Evolutionary conservation across 2,797 vertebrate species (phyloP), one percentile per base, ranked within the genome.

Genomic region (Gambelia wislizenii): DNA sequence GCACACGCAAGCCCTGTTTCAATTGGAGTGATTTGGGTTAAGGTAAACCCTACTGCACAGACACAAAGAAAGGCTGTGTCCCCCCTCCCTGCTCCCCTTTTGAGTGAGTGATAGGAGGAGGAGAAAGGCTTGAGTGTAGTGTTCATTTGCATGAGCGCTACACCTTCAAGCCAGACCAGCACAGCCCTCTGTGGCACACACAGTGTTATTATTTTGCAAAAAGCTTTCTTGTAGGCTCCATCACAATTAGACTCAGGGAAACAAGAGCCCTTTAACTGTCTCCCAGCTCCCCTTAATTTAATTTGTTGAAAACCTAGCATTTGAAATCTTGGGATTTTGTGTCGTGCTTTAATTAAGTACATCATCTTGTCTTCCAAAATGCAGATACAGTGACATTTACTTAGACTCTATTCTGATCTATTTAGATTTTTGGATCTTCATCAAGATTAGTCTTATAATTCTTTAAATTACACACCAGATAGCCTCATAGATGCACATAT

Each of bases 141-240:
- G 64, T 87, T 95, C 87, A 90, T 84, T 75, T 92, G 90, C 93
- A 96, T 94, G 75, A 91, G 87, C 36, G 90, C 93, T 90, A 82
- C 90, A 86, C 85, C 76, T 95, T 10, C 1, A 87, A 86, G 86
- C 91, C 14, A 47, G 87, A 84, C 70, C 86, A 90, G 87, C 87
- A 77, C 90, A 95, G 93, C 93, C 93, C 91, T 93, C 94, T 94
- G 64, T 36, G 74, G 67, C 39, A 86, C 8, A 84, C 87, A 95
- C 75, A 83, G 86, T 85, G 70, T 85, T 3, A 83, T 8, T 39
- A 33, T 42, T 90, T 89, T 67, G 36, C 2, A 76, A 86, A 88
- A 67, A 67, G 42, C 56, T 92, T 92, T 89, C 89, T 93, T 74
- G 83, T 59, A 90, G 67, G 14, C 39, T 91, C 47, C 67, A 84